Base-by-base conservation (phyloP, 2,113 vertebrate species). In the Tachycineta bicolor region DNA sequence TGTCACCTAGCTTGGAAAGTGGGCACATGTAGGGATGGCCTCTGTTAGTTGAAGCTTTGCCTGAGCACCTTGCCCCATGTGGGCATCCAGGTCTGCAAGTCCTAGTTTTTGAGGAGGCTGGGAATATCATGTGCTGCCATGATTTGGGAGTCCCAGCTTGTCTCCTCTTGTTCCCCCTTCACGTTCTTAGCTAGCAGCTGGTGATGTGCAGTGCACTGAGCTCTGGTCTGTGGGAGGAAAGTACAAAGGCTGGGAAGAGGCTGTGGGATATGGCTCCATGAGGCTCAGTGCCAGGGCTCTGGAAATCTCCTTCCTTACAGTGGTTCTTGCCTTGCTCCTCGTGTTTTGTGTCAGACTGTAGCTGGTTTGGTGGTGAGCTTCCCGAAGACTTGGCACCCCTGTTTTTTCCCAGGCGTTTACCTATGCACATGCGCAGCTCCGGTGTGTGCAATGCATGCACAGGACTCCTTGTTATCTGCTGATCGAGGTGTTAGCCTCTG, bases 391-490 rank as follows among this genome's bases (percentile, higher is more conserved):
- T 31, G 70, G 41, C 78, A 65, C 17, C 31, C 39, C 11, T 49
- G 33, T 13, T 34, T 65, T 34, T 44, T 49, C 56, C 22, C 47
- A 67, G 33, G 64, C 6, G 0, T n/a, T 81, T 78, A 50, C 67
- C 81, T 96, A 8, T 3, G 0, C 53, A 34, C 4, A 13, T 87
- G 91, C 0, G 0, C 33, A 11, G 46, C 64, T 75, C 50, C 46
- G 2, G 33, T 39, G 50, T 70, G 89, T 76, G 75, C 50, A 47
- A 18, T 62, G 46, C 74, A 79, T 83, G 41, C 64, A 20, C 86
- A 68, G 85, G 82, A 37, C 74, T 89, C 82, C 77, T 59, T 93
- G 28, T 93, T 95, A 88, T 59, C 91, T 83, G 62, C 67, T 53
- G 46, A 87, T 88, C 12, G 0, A 12, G 29, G 65, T 80, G 86